Conservation (phyloP, 2,888 invertebrate genomes). For the Calliscelio sp. region DNA sequence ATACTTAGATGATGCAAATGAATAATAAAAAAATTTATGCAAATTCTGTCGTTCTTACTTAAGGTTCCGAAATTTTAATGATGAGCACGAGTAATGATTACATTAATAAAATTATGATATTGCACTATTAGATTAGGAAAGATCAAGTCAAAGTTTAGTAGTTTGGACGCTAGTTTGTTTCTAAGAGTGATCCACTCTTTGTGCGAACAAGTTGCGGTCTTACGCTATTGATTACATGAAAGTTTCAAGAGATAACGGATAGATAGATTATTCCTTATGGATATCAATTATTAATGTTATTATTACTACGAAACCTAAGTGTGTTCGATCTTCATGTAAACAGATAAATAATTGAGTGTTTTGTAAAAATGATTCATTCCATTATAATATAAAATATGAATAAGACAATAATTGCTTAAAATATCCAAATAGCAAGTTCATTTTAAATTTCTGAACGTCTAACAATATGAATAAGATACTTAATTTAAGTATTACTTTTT, state of each 20-base stretch:
- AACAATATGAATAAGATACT: no score
- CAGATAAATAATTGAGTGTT: background rate
- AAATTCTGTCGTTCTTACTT: no score
- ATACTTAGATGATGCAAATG: no score
- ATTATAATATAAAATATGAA: no score
- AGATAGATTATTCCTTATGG: constrained; percentile 47
- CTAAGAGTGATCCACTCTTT: constrained; percentile 48
- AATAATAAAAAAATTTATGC: no score
- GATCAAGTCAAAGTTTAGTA: constrained; percentile 43
- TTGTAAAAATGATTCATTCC: no score
- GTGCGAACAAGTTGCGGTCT: constrained; percentile 44
- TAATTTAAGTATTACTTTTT: no score
- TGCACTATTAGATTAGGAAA: constrained; percentile 41
- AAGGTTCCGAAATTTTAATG: constrained; percentile 13
- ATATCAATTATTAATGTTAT: constrained; percentile 39
- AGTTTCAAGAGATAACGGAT: constrained; percentile 45
- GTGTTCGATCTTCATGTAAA: background rate
- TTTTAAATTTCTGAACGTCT: no score
- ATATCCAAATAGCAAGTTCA: no score
- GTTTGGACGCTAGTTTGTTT: constrained; percentile 47
- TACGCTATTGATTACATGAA: constrained; percentile 49
- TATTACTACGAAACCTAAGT: constrained; percentile 3
- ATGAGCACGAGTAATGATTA: background rate
- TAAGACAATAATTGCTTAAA: no score
- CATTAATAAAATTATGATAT: constrained; percentile 44